These are phyloP conservation scores for Phytoseiulus persimilis DNA, from an alignment of 2,888 invertebrate species.

Conservation along the genomic window DNA sequence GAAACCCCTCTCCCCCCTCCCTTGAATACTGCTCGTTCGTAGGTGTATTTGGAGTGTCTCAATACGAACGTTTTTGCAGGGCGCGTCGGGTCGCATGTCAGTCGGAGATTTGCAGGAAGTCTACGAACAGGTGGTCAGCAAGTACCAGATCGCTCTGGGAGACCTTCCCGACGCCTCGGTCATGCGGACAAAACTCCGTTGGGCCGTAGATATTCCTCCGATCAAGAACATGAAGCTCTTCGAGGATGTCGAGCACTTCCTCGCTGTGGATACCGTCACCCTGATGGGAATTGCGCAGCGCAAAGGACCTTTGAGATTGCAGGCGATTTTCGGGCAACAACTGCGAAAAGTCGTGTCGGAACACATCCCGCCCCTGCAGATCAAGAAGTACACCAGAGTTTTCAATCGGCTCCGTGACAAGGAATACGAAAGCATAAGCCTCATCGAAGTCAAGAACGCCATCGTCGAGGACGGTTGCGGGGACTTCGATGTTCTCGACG, in stretches of 20 bases:
- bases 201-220: not conserved
- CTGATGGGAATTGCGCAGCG: not conserved
- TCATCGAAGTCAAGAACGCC: not conserved
- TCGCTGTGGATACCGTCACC: not conserved
- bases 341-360: slow-evolving; percentile 21
- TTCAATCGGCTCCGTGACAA: not conserved
- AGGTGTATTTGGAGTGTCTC: too few species aligned
- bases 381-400: not conserved
- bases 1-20: too few species aligned
- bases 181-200: slow-evolving; percentile 9
- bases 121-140: slow-evolving; percentile 26
- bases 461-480: slow-evolving; percentile 10
- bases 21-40: too few species aligned
- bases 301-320: not conserved
- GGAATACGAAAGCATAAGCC: not conserved
- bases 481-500: slow-evolving; percentile 9
- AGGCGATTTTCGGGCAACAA: slow-evolving; percentile 20
- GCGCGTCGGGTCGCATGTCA: slow-evolving; percentile 6
- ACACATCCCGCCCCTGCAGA: slow-evolving; percentile 10
- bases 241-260: slow-evolving; percentile 5
- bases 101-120: slow-evolving; percentile 7
- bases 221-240: not conserved
- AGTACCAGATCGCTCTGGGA: slow-evolving; percentile 20
- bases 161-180: slow-evolving; percentile 22
- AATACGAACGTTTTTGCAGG: not conserved